Percentiles rank a stretch among this genome's conserved stretches.
These are phyloP conservation scores for Tachina lurida DNA, from an alignment of 2,888 invertebrate species.

Conservation along the genomic window DNA sequence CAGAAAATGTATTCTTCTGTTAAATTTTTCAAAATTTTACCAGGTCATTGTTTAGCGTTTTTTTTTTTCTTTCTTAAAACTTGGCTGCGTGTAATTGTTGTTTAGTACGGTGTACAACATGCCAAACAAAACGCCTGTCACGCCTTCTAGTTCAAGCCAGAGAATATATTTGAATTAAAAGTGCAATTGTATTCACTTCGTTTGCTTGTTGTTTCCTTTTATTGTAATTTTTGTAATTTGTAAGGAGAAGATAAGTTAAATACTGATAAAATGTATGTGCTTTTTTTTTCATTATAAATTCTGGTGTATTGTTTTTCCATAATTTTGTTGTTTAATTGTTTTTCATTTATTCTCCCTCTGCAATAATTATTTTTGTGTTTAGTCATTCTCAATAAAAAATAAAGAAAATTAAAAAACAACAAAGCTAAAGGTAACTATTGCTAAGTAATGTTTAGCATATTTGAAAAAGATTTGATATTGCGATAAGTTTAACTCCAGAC, in stretches of 20 bases:
- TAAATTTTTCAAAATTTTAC: conserved; percentile 34
- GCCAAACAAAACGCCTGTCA: conserved; percentile 68
- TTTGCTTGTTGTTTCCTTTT: conserved; percentile 10
- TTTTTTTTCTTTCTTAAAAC: conserved; percentile 15
- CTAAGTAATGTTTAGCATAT: conserved; percentile 46
- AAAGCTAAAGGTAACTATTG: conserved; percentile 33
- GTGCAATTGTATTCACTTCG: not conserved
- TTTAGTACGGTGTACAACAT: conserved; percentile 42
- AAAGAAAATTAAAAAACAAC: not conserved
- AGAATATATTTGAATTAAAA: conserved; percentile 50
- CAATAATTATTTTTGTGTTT: conserved; percentile 55
- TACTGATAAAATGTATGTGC: not conserved
- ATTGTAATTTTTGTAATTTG: conserved; percentile 53
- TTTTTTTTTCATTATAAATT: conserved; percentile 4
- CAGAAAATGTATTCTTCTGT: conserved; percentile 15
- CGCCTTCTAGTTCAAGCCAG: conserved; percentile 41
- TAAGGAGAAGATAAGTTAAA: conserved; percentile 56
- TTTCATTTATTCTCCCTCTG: conserved; percentile 47
- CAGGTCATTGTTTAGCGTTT: conserved; percentile 41
- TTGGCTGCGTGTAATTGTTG: conserved; percentile 58
- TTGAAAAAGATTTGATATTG: conserved; percentile 47
- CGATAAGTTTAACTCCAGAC: conserved; percentile 60
- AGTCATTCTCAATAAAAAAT: conserved; percentile 57
- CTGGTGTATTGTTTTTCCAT: conserved; percentile 56
- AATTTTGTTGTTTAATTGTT: conserved; percentile 64